Evolutionary conservation across 2,888 invertebrate species (phyloP).

Genomic region (Nesidiocoris tenuis): DNA sequence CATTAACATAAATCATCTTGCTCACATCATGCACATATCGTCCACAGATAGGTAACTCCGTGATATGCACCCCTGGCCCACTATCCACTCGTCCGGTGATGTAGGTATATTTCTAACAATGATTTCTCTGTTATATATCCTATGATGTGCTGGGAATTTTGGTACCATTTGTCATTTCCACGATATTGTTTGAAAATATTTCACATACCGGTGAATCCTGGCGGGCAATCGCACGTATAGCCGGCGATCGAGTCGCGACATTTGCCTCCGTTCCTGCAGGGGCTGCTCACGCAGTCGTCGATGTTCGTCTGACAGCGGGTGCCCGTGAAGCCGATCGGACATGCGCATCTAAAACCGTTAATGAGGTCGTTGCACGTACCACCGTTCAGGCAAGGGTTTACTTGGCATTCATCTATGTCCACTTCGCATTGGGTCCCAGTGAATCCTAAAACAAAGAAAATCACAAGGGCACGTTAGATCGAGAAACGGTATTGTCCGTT

Average conservation of each 20-base stretch:
- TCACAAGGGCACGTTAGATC: neutral
- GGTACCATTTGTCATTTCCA: too few relatives aligned
- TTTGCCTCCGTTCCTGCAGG: constrained; percentile 85
- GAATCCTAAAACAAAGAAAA: constrained; percentile 62
- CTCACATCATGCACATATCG: too few relatives aligned
- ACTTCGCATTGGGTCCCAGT: constrained; percentile 88
- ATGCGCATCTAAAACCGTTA: constrained; percentile 83
- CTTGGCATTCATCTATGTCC: constrained; percentile 86
- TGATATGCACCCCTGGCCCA: too few relatives aligned
- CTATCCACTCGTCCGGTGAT: too few relatives aligned
- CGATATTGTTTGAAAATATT: too few relatives aligned
- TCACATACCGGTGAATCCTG: constrained; percentile 73
- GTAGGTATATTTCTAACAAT: too few relatives aligned
- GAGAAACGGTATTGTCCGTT: too few relatives aligned
- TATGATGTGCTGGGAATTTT: too few relatives aligned
- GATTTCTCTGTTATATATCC: too few relatives aligned
- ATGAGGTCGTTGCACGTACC: constrained; percentile 84
- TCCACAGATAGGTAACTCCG: too few relatives aligned
- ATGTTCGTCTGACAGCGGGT: constrained; percentile 85
- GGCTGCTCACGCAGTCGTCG: constrained; percentile 83
- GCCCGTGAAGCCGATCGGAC: constrained; percentile 84
- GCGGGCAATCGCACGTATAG: constrained; percentile 87
- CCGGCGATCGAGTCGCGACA: constrained; percentile 87
- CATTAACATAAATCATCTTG: too few relatives aligned
- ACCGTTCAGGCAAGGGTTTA: constrained; percentile 82